A percentile compares a stretch with the other conserved stretches of the same genome.
Evolutionary conservation across 2,888 invertebrate genomes (phyloP).

Genomic region (Leucophenga maculata): DNA sequence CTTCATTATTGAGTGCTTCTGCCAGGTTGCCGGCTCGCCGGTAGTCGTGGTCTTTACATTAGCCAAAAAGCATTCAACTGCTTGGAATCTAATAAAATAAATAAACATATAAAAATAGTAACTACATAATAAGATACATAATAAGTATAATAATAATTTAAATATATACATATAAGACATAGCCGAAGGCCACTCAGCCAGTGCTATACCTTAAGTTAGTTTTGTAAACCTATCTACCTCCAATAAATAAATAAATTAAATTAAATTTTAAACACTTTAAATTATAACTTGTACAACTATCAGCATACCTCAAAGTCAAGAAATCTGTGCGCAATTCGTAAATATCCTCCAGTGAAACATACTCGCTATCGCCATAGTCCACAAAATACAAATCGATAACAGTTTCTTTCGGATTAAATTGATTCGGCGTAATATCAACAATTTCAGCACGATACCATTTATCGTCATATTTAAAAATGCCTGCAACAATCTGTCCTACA

Average conservation of each 20-base stretch:
- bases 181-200: too few relatives aligned
- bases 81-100: conserved; percentile 75
- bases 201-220: too few relatives aligned
- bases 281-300: neutral
- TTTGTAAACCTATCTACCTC: too few relatives aligned
- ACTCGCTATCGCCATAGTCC: conserved; percentile 90
- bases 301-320: conserved; percentile 67
- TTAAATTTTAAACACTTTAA: neutral
- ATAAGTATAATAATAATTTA: neutral
- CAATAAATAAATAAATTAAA: too few relatives aligned
- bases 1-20: conserved; percentile 76
- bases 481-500: conserved; percentile 88
- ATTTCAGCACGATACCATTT: conserved; percentile 83
- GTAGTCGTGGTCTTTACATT: conserved; percentile 77
- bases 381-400: conserved; percentile 84
- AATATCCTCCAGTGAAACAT: conserved; percentile 78
- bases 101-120: neutral
- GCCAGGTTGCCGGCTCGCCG: conserved; percentile 75
- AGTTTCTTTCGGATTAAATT: conserved; percentile 76
- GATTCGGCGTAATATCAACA: conserved; percentile 77
- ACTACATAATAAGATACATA: too few relatives aligned
- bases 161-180: too few relatives aligned
- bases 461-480: conserved; percentile 84
- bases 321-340: conserved; percentile 83
- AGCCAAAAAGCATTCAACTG: conserved; percentile 88